phyloP scores from a whole-genome alignment of 2,113 vertebrate genomes.

The Glaucidium brasilianum region DNA sequence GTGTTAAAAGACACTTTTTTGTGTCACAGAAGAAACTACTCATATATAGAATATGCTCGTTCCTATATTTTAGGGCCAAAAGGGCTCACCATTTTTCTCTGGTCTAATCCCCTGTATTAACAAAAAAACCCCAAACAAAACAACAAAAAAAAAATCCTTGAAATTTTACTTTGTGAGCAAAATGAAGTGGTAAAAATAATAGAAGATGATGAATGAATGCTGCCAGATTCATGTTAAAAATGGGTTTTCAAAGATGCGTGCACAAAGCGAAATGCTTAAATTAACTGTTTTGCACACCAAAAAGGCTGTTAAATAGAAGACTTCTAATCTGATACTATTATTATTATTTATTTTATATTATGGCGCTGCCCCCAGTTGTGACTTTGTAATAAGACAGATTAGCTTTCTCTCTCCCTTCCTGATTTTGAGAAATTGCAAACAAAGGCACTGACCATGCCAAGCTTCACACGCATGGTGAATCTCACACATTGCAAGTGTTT shows the following conservation, averaged over 20 bases:
- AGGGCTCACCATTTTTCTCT: not conserved
- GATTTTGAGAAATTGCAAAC: not conserved
- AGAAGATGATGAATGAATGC: not conserved
- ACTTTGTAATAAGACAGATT: not conserved
- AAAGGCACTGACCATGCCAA: not conserved
- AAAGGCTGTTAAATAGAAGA: not conserved
- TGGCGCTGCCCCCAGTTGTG: not conserved
- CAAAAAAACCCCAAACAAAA: not conserved
- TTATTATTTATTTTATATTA: not conserved
- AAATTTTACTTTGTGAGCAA: not conserved
- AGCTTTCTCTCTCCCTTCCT: not conserved
- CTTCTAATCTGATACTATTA: not conserved
- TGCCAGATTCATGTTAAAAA: not conserved
- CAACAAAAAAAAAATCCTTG: not conserved
- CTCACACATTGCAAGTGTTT: not conserved
- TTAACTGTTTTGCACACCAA: not conserved
- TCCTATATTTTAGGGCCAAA: not conserved
- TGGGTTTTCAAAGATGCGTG: not conserved
- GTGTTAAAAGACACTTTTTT: not conserved
- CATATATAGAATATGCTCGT: not conserved
- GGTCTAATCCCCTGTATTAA: not conserved
- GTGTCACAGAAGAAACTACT: not conserved
- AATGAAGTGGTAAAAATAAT: not conserved
- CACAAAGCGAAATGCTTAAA: not conserved
- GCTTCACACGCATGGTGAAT: not conserved